Evolutionary conservation across 2,888 invertebrate genomes (phyloP).

Genomic region (Chrysodeixis includens): DNA sequence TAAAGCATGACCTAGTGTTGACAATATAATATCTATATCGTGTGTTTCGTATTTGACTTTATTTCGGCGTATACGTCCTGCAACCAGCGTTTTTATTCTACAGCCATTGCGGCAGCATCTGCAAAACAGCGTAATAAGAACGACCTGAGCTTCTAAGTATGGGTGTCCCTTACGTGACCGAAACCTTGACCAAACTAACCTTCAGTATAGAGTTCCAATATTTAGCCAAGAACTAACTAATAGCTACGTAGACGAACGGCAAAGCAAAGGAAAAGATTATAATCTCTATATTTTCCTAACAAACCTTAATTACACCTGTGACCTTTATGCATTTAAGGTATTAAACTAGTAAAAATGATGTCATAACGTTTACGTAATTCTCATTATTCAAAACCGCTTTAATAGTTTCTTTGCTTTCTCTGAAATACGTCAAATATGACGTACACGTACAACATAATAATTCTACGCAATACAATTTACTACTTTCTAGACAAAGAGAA

Average conservation of each 20-base stretch:
- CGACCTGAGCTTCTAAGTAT: background rate
- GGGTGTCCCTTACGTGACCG: background rate
- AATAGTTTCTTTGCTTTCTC: slow-evolving; percentile 12
- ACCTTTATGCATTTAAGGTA: background rate
- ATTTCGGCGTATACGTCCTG: background rate
- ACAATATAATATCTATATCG: background rate
- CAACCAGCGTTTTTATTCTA: background rate
- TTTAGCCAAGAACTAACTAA: background rate
- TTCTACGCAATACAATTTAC: slow-evolving; percentile 8
- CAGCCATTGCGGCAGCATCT: background rate
- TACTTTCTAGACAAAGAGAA: slow-evolving; percentile 32
- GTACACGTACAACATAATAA: background rate
- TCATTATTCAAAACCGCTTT: background rate
- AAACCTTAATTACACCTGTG: background rate
- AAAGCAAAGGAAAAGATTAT: background rate
- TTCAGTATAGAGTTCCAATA: slow-evolving; percentile 1
- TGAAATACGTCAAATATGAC: slow-evolving; percentile 1
- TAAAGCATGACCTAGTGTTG: background rate
- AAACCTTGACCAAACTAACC: slow-evolving; percentile 4
- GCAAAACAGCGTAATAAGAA: background rate
- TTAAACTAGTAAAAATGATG: background rate
- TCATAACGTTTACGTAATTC: background rate
- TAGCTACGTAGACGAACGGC: background rate
- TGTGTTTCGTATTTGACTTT: background rate
- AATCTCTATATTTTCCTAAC: background rate